A percentile compares a stretch with the other conserved stretches of the same genome.
Conservation (phyloP, 2,113 vertebrate species). For the Anas platyrhynchos region DNA sequence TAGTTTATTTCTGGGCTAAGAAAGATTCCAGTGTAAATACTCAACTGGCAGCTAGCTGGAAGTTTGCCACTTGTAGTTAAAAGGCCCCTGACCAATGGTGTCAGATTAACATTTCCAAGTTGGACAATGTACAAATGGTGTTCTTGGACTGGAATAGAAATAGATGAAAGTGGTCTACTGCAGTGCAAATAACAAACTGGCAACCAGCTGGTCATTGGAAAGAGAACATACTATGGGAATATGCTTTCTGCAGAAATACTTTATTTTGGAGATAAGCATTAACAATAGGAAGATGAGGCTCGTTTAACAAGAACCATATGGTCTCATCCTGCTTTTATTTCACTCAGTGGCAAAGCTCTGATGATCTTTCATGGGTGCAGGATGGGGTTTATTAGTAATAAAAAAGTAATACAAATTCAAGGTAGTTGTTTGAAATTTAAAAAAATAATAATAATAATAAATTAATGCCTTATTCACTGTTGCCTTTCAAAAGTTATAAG, state of each 20-base stretch:
- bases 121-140: slow-evolving; percentile 76
- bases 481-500: background rate
- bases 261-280: slow-evolving; percentile 73
- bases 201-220: slow-evolving; percentile 72
- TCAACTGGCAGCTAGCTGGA: slow-evolving; percentile 73
- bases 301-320: slow-evolving; percentile 70
- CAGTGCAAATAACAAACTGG: slow-evolving; percentile 70
- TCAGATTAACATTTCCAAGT: slow-evolving; percentile 74
- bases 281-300: slow-evolving; percentile 68
- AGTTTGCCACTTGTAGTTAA: slow-evolving; percentile 70
- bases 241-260: slow-evolving; percentile 68
- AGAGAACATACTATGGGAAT: slow-evolving; percentile 67
- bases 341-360: background rate
- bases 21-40: slow-evolving; percentile 72
- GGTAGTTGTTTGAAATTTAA: background rate
- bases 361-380: background rate
- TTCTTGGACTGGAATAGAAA: slow-evolving; percentile 72
- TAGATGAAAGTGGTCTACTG: slow-evolving; percentile 72
- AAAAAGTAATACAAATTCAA: background rate
- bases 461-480: background rate
- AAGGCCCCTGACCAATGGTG: slow-evolving; percentile 71
- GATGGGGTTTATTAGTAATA: background rate
- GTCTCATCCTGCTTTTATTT: slow-evolving; percentile 47
- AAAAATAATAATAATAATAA: background rate
- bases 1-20: slow-evolving; percentile 69